These are phyloP conservation scores for Cosmia trapezina DNA, from an alignment of 2,888 invertebrate species.

Conservation along the genomic window DNA sequence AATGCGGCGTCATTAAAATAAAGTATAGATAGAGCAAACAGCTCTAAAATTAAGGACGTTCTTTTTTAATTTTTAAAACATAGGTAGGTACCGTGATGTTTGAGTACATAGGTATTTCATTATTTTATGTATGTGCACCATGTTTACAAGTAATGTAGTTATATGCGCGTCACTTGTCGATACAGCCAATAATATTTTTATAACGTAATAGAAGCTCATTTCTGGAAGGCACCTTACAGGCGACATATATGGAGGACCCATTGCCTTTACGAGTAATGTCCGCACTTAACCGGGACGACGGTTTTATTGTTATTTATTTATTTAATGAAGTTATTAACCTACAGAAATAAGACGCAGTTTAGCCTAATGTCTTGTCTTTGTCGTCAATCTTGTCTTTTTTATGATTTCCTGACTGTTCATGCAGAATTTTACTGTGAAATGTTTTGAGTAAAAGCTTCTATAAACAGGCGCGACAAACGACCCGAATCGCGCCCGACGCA, in stretches of 20 bases:
- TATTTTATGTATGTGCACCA: constrained; percentile 4
- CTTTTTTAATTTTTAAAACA: constrained; percentile 5
- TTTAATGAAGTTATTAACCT: constrained; percentile 57
- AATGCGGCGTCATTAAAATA: constrained; percentile 30
- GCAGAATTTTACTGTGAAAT: neutral
- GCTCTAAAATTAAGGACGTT: constrained; percentile 12
- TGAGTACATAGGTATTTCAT: neutral
- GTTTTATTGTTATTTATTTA: constrained; percentile 58
- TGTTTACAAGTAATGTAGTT: constrained; percentile 8
- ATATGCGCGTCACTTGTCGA: constrained; percentile 43
- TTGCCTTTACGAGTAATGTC: constrained; percentile 55
- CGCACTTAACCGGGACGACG: constrained; percentile 42
- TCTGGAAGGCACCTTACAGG: constrained; percentile 44
- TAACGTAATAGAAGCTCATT: constrained; percentile 51
- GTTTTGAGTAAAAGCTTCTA: neutral
- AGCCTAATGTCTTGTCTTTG: neutral
- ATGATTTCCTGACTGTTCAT: constrained; percentile 8
- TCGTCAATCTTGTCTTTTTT: constrained; percentile 9
- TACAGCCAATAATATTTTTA: constrained; percentile 61
- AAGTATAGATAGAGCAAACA: neutral
- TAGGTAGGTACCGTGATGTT: neutral
- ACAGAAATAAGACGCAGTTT: constrained; percentile 22
- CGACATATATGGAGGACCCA: constrained; percentile 52
- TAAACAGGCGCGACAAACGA: too few species aligned
- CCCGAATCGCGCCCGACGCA: too few species aligned